Base-by-base conservation (phyloP, 1,140 invertebrate genomes). In the Bombus ignitus region DNA sequence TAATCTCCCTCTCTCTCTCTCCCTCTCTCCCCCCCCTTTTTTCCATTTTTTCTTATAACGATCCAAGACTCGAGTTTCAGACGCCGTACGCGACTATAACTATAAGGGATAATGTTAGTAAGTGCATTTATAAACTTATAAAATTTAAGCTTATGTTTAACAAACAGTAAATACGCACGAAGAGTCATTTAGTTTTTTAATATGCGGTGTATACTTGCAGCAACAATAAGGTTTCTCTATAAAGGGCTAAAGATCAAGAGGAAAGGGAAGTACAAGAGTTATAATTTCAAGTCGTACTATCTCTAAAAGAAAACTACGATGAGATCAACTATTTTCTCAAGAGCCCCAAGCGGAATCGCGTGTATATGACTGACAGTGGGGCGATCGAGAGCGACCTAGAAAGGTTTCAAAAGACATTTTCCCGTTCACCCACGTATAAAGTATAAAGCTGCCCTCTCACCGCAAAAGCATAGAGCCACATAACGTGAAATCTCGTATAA, bases 381-480 rank as follows among this genome's bases (percentile, higher is more conserved):
- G 90, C 92, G 92, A 92, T 92, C 91, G 92, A 91, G 92, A 92
- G 89, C 94, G 94, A 94, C 94, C 94, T 93, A 95, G 94, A 94
- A 95, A 95, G 93, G 88, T 93, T 93, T 94, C 88, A 91, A 94
- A 93, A 94, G 93, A 94, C 92, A 93, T 94, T 95, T 94, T 94
- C 93, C 94, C 93, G 93, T 95, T 94, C 94, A 94, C 93, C 93
- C 93, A 93, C 92, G 93, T 94, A 92, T 88, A 92, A 92, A 92
- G 93, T 94, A 92, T 88, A 92, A 92, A 92, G 87, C 87, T 85
- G 80, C 78, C 87, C 89, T 89, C 88, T 88, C 82, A 75, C 87
- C 79, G 88, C 88, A 86, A 79, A 81, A 90, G 83, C 74, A 81
- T 83, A 85, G 92, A 90, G 90, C 85, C 87, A 89, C 91, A 90